Evolutionary conservation across 2,113 vertebrate species (phyloP).

Genomic region (Hippolais icterina): DNA sequence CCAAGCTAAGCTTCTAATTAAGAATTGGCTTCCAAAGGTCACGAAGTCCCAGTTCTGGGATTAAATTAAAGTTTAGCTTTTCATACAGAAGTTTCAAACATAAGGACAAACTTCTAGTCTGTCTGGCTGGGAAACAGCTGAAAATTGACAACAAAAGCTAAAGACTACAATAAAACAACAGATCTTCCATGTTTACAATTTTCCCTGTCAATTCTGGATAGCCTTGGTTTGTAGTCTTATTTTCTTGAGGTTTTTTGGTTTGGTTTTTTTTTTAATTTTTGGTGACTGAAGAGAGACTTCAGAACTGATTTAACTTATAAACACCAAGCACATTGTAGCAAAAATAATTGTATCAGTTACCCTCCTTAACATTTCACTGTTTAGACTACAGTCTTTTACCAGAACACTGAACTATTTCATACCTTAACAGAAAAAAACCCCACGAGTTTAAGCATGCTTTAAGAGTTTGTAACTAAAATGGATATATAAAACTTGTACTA

Average conservation of each 20-base stretch:
- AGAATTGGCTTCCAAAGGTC: not conserved
- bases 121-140: not conserved
- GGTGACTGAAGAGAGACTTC: not conserved
- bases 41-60: not conserved
- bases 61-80: not conserved
- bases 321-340: not conserved
- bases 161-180: not conserved
- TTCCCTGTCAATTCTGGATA: not conserved
- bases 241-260: not conserved
- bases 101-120: not conserved
- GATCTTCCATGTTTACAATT: not conserved
- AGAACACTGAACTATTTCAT: not conserved
- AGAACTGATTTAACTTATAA: not conserved
- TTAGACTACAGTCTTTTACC: not conserved
- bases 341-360: not conserved
- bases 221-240: not conserved
- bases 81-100: not conserved
- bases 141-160: not conserved
- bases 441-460: not conserved
- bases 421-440: not conserved
- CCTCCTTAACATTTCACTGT: not conserved
- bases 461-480: not conserved
- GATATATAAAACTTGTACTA: not conserved
- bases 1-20: constrained; percentile 1
- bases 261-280: not conserved